phyloP scores from a whole-genome alignment of 2,888 invertebrate genomes.

The Petrolisthes cinctipes region DNA sequence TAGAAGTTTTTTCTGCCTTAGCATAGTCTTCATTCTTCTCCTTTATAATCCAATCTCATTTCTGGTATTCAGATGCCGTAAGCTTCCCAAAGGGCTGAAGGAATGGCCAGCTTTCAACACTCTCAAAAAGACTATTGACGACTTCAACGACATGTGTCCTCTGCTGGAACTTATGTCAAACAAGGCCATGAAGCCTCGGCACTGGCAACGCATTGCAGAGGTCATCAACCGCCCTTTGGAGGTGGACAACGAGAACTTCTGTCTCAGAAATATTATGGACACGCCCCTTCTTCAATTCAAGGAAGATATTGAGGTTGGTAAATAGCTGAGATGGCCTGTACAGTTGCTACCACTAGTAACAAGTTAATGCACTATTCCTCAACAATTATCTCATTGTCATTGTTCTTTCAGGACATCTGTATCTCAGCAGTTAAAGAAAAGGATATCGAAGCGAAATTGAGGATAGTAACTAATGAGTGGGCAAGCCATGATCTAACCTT shows the following conservation, averaged over 20 bases:
- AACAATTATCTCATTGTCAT: neutral
- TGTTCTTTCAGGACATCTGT: constrained; percentile 85
- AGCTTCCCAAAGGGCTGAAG: constrained; percentile 86
- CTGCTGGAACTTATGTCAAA: constrained; percentile 92
- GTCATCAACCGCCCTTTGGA: constrained; percentile 89
- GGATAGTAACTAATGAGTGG: constrained; percentile 96
- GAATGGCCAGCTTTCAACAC: constrained; percentile 99
- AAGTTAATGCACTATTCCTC: no score
- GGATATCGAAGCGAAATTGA: constrained; percentile 94
- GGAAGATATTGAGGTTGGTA: constrained; percentile 88
- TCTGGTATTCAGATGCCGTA: constrained; percentile 83
- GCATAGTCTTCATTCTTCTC: no score
- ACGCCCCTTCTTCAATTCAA: constrained; percentile 93
- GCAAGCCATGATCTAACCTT: constrained; percentile 92
- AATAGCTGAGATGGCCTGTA: neutral
- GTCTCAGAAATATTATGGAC: constrained; percentile 92
- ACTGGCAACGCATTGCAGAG: constrained; percentile 96
- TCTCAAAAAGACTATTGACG: constrained; percentile 94
- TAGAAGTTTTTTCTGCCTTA: no score
- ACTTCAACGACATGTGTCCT: constrained; percentile 98
- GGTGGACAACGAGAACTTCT: constrained; percentile 92
- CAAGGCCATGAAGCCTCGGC: constrained; percentile 96
- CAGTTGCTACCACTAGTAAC: no score
- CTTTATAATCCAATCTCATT: neutral
- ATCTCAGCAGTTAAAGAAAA: constrained; percentile 98